Evolutionary conservation across 2,797 vertebrate species (phyloP).

Genomic region (Phaenicophaeus curvirostris): DNA sequence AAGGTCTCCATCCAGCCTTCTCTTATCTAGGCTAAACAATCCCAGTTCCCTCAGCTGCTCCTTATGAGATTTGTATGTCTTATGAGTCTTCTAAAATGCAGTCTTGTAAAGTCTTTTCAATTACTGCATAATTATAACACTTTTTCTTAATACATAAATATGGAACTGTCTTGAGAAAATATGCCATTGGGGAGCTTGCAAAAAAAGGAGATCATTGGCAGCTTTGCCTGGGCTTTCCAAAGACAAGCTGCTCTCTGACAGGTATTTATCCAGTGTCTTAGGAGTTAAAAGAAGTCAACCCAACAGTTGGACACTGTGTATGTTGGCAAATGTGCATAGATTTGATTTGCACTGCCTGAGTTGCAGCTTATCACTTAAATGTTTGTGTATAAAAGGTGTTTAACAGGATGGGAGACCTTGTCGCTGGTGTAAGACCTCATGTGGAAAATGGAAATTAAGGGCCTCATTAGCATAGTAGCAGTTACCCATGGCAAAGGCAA

Average conservation of each 20-base stretch:
- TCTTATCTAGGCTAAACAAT: no score
- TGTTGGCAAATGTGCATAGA: accelerated
- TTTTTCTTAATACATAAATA: neutral
- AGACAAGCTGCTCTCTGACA: neutral
- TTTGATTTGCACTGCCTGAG: neutral
- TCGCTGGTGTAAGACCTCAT: neutral
- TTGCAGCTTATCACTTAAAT: neutral
- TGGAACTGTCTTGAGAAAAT: neutral
- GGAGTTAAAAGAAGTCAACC: neutral
- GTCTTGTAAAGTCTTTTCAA: neutral
- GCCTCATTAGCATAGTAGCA: accelerated
- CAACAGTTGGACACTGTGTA: neutral
- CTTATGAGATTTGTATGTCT: no score
- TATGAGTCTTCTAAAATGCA: neutral
- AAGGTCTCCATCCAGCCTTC: no score
- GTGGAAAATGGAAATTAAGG: neutral
- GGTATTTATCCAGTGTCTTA: neutral
- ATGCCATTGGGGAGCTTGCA: neutral
- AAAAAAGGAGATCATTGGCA: neutral
- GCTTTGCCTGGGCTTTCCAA: neutral
- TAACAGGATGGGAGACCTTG: neutral
- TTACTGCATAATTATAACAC: neutral
- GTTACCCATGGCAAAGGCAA: neutral
- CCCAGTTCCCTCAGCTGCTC: no score
- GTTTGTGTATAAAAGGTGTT: accelerated